Percentiles rank a stretch among this genome's conserved stretches.
phyloP scores from a whole-genome alignment of 2,888 invertebrate genomes.

The Aspidapion aeneum region DNA sequence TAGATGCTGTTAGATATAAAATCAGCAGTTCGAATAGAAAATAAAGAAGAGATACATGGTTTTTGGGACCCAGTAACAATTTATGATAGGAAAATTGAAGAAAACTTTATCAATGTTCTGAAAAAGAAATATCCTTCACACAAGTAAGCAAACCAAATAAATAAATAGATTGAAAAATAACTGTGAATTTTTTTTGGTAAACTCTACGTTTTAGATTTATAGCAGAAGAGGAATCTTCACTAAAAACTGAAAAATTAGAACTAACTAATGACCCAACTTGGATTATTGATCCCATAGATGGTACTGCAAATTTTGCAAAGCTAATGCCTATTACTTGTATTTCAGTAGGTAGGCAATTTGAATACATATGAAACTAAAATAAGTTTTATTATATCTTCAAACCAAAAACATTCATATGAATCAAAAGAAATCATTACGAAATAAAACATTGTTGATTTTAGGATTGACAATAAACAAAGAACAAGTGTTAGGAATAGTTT shows the following conservation, averaged over 20 bases:
- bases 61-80: conserved; percentile 75
- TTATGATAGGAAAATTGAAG: conserved; percentile 72
- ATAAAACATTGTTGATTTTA: conserved; percentile 53
- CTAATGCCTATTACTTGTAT: conserved; percentile 64
- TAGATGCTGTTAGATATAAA: conserved; percentile 46
- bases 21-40: conserved; percentile 56
- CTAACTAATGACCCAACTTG: conserved; percentile 76
- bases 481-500: conserved; percentile 66
- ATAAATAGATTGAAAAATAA: too few relatives aligned
- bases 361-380: too few relatives aligned
- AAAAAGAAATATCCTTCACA: conserved; percentile 57
- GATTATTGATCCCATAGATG: conserved; percentile 86
- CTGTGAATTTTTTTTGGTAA: too few relatives aligned
- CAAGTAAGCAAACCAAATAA: too few relatives aligned
- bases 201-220: conserved; percentile 65
- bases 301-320: conserved; percentile 81
- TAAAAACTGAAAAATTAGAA: conserved; percentile 49
- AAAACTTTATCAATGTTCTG: conserved; percentile 59
- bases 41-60: conserved; percentile 48
- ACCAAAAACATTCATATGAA: too few relatives aligned
- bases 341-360: conserved; percentile 55
- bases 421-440: too few relatives aligned
- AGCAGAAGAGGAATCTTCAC: conserved; percentile 64
- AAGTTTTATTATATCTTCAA: too few relatives aligned
- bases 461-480: conserved; percentile 56